Percentiles rank a stretch among this genome's conserved stretches.
These are phyloP conservation scores for Neotragus moschatus DNA, from an alignment of 2,113 vertebrate genomes.

Conservation along the genomic window DNA sequence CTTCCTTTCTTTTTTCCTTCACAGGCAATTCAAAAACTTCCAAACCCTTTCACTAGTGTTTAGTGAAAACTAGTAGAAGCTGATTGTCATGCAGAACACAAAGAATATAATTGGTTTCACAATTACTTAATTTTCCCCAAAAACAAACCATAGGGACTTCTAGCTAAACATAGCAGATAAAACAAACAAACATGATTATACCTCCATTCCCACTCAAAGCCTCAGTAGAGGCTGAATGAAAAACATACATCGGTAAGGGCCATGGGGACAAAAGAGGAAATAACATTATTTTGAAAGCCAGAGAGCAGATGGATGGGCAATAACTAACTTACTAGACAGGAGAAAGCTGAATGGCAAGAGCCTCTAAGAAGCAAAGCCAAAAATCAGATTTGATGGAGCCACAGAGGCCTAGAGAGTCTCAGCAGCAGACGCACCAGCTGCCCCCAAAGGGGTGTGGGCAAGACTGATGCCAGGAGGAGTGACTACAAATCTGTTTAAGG, in stretches of 20 bases:
- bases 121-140: not conserved
- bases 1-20: not conserved
- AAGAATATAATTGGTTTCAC: conserved; percentile 1
- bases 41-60: conserved; percentile 9
- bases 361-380: not conserved
- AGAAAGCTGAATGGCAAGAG: not conserved
- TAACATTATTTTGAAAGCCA: not conserved
- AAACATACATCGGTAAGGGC: not conserved
- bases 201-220: not conserved
- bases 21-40: conserved; percentile 5
- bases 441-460: accelerated
- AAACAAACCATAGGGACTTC: conserved; percentile 4
- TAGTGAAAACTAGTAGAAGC: conserved; percentile 35
- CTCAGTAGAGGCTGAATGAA: not conserved
- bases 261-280: not conserved
- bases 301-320: not conserved
- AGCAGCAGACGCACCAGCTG: not conserved
- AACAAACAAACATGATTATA: not conserved
- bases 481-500: not conserved
- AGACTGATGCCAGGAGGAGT: not conserved
- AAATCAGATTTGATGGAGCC: not conserved
- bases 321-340: not conserved
- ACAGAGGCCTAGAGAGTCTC: not conserved
- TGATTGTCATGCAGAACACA: not conserved
- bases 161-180: not conserved